Base-by-base conservation (phyloP, 2,113 vertebrate genomes). In the Solea senegalensis region DNA sequence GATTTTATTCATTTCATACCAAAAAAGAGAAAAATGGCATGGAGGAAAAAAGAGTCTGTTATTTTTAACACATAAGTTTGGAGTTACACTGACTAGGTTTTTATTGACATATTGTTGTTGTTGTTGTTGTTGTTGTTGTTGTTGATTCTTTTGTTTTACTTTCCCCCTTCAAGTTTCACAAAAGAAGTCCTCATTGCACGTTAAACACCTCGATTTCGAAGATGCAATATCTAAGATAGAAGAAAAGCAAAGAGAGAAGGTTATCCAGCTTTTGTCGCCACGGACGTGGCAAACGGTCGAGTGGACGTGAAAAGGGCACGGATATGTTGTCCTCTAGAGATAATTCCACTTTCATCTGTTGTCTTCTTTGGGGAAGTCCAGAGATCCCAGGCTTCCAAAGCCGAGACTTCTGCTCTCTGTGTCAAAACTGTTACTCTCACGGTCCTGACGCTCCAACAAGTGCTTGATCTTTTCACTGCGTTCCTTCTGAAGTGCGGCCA, bases 291-390 rank as follows among this genome's bases (percentile, higher is more conserved):
- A 71, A 87, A 76, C 67, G 88, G 75, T 71, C 73, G 69, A 95
- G 95, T 94, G 94, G 95, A 93, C 91, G 87, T 94, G 94, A 95
- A 95, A 78, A 94, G 92, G 94, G 95, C 95, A 95, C 93, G 93
- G 95, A 96, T 86, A 58, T 82, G 94, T 79, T 83, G 80, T 86
- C 87, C 86, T 87, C 79, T 75, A 69, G 39, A 77, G 76, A 84
- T 54, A 65, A 70, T 82, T 88, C 86, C 88, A 83, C 84, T 91
- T 87, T 90, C 85, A 92, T 91, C 88, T 92, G 93, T 96, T 96
- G 94, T 99, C 97, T 92, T 99, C 98, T 96, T 98, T 99, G 93
- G 97, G 96, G 90, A 96, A 98, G 84, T 99, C 98, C 95, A 98
- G 94, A 54, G 96, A 95, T 80, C 95, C 95, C 94, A 98, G 92